Base-by-base conservation (phyloP, 2,797 vertebrate species). In the Oryzias sinensis region DNA sequence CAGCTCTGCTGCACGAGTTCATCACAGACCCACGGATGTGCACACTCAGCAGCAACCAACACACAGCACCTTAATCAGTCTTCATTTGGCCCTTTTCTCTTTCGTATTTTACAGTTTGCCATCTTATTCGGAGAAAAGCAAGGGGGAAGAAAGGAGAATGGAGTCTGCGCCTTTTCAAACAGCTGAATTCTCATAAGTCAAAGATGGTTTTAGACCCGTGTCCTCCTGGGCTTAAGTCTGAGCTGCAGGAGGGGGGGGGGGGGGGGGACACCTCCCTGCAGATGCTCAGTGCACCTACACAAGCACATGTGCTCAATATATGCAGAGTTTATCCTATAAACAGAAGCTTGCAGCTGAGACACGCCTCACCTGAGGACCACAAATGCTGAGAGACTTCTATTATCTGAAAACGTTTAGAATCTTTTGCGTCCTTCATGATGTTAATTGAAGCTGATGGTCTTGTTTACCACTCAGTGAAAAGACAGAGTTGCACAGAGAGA, bases 21-120 rank as follows among this genome's bases (percentile, higher is more conserved):
- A 72, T 80, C 78, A 72, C 37, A 64, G 64, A 70, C 68, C 50
- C 65, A 65, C 41, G 43, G n/a, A 83, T 75, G 33, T 80, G 84
- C 80, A 49, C 72, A 83, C 73, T 90, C 87, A 87, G 79, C 79
- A 72, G 74, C 58, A 78, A 70, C 70, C 68, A 58, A 56, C 53
- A 70, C 54, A 56, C 48, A 80, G 55, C 76, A 48, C 68, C 67
- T 64, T 74, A 73, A 88, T 90, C 85, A 82, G 81, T 90, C 89
- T 87, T 87, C 80, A 86, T 90, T 91, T 87, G 74, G 72, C 52
- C 54, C 49, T 46, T 58, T 62, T 62, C 53, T 70, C 68, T 61
- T 58, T 67, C 70, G 74, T 67, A 71, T 74, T 74, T 78, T 56
- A 65, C 49, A 45, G 44, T 64, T 49, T 53, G 33, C 5, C 27